A percentile compares a stretch with the other conserved stretches of the same genome.
Conservation (phyloP, 2,888 invertebrate species). For the Dusona sp. region DNA sequence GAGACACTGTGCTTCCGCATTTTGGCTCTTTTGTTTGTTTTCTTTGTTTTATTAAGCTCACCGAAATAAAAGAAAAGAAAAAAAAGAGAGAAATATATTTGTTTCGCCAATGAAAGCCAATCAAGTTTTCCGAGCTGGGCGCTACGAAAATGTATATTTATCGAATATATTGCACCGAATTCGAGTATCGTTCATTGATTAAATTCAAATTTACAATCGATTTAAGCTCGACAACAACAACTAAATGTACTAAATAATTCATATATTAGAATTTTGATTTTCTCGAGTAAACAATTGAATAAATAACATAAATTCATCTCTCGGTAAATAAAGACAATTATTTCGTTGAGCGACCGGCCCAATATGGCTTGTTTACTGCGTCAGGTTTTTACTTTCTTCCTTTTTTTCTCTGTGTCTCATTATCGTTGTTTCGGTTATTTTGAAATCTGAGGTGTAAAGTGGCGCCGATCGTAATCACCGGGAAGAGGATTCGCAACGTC, state of each 20-base stretch:
- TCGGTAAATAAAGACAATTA: neutral
- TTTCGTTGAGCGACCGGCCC: slow-evolving; percentile 4
- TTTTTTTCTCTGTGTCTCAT: slow-evolving; percentile 14
- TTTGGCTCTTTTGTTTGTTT: slow-evolving; percentile 11
- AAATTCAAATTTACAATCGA: slow-evolving; percentile 51
- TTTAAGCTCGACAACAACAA: neutral
- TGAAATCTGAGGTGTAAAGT: neutral
- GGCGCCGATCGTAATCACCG: slow-evolving; percentile 39
- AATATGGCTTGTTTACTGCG: slow-evolving; percentile 16
- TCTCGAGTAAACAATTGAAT: slow-evolving; percentile 64
- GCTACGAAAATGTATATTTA: neutral
- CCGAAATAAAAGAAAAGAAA: neutral
- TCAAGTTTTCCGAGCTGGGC: neutral
- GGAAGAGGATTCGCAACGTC: slow-evolving; percentile 46
- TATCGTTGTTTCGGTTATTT: slow-evolving; percentile 26
- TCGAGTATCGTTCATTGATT: slow-evolving; percentile 30
- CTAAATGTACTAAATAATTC: slow-evolving; percentile 46
- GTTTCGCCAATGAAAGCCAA: neutral
- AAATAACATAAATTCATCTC: slow-evolving; percentile 66
- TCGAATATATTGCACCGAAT: slow-evolving; percentile 50
- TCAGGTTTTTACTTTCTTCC: neutral
- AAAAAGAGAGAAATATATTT: neutral
- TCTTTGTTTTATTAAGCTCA: neutral
- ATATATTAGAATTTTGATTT: slow-evolving; percentile 78
- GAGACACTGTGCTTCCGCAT: slow-evolving; percentile 2